These are phyloP conservation scores for Caenorhabditis remanei DNA, from an alignment of 1,140 invertebrate species.

Conservation along the genomic window DNA sequence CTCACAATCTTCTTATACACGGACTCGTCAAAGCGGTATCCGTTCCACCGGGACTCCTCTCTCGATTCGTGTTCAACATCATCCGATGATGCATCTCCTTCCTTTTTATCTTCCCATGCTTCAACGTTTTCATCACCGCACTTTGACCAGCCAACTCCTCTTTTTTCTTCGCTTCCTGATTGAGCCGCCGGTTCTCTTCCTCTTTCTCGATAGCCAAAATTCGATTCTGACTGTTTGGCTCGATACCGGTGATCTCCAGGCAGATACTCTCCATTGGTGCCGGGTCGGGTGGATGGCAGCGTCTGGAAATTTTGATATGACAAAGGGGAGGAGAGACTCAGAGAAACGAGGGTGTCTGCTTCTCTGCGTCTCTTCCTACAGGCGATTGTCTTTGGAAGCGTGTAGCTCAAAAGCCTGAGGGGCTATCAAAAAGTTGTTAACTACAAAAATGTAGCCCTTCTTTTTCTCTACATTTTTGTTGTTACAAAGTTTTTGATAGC, in stretches of 20 bases:
- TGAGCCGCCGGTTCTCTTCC: slow-evolving; percentile 68
- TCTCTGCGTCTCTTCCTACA: too few species aligned
- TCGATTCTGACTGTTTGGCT: slow-evolving; percentile 70
- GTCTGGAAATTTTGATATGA: slow-evolving; percentile 57
- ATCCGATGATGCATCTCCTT: slow-evolving; percentile 61
- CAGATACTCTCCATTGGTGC: slow-evolving; percentile 78
- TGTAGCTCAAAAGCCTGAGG: too few species aligned
- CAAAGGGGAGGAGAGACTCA: too few species aligned
- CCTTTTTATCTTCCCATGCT: slow-evolving; percentile 58
- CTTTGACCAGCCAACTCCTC: slow-evolving; percentile 63
- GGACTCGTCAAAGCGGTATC: slow-evolving; percentile 60
- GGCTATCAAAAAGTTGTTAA: too few species aligned
- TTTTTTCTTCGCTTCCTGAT: slow-evolving; percentile 64
- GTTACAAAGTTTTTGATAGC: too few species aligned
- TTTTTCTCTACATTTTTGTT: too few species aligned
- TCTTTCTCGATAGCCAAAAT: slow-evolving; percentile 76
- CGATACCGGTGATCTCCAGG: slow-evolving; percentile 72
- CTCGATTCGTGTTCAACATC: slow-evolving; percentile 56
- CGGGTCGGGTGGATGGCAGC: slow-evolving; percentile 65
- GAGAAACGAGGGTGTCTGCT: too few species aligned
- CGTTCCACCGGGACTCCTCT: slow-evolving; percentile 64
- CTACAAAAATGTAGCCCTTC: too few species aligned
- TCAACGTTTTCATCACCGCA: slow-evolving; percentile 57
- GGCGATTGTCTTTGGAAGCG: too few species aligned
- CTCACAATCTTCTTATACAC: slow-evolving; percentile 34